Conservation (phyloP, 2,888 invertebrate species). For the Ramazzottius varieornatus region DNA sequence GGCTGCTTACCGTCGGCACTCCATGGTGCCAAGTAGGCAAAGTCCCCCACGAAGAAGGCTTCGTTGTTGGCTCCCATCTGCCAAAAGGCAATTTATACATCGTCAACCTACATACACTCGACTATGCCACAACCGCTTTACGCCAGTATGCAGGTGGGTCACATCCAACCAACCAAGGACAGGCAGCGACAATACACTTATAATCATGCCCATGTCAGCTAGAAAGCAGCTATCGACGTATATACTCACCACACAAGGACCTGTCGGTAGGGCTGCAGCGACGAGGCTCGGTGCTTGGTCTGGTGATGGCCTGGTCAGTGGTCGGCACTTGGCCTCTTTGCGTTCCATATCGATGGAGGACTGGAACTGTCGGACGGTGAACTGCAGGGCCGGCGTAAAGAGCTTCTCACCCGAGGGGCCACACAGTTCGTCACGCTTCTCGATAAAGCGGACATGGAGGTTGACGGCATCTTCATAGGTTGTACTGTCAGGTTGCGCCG, state of each 20-base stretch:
- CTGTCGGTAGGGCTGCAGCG: background rate
- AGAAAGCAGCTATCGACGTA: too few species aligned
- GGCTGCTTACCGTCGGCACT: slow-evolving; percentile 34
- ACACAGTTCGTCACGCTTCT: slow-evolving; percentile 38
- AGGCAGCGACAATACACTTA: too few species aligned
- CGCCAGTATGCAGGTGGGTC: too few species aligned
- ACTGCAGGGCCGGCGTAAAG: slow-evolving; percentile 58
- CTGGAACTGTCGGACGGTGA: slow-evolving; percentile 45
- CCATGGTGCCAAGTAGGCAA: slow-evolving; percentile 45
- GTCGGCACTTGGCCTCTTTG: slow-evolving; percentile 6
- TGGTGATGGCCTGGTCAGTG: background rate
- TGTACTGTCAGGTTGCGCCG: slow-evolving; percentile 61
- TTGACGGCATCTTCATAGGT: slow-evolving; percentile 82
- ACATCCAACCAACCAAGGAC: too few species aligned
- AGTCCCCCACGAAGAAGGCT: slow-evolving; percentile 56
- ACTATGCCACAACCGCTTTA: too few species aligned
- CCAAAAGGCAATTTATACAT: too few species aligned
- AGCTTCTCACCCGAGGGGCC: slow-evolving; percentile 42
- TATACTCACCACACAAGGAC: too few species aligned
- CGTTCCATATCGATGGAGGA: slow-evolving; percentile 38
- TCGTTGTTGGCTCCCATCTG: too few species aligned
- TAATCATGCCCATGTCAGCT: too few species aligned
- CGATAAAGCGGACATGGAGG: slow-evolving; percentile 65
- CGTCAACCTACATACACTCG: too few species aligned
- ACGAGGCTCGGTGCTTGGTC: background rate